These are phyloP conservation scores for Byasa hedistus DNA, from an alignment of 2,888 invertebrate species.

Conservation along the genomic window DNA sequence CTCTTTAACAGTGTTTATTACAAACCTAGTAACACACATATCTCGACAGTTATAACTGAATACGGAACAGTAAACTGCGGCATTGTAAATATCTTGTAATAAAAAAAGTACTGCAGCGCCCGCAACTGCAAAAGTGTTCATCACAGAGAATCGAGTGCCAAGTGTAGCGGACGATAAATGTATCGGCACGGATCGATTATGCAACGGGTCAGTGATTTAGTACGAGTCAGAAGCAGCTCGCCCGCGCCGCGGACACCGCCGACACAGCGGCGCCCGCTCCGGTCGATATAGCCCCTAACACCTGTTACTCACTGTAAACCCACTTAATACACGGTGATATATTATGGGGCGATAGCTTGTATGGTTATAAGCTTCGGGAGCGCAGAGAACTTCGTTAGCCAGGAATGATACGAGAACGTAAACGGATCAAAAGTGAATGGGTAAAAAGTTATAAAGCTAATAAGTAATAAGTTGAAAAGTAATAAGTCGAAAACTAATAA, in stretches of 20 bases:
- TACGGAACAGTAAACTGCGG: background rate
- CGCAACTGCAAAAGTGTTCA: background rate
- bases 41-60: background rate
- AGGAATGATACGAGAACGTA: too few species aligned
- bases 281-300: constrained; percentile 50
- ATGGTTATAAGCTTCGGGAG: too few species aligned
- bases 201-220: constrained; percentile 27
- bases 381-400: too few species aligned
- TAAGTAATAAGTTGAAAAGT: too few species aligned
- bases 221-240: constrained; percentile 28
- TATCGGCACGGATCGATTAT: constrained; percentile 26
- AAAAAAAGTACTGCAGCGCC: background rate
- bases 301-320: background rate
- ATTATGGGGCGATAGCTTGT: too few species aligned
- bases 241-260: constrained; percentile 37
- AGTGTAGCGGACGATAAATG: constrained; percentile 15
- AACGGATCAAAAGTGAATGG: too few species aligned
- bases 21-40: too few species aligned
- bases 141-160: constrained; percentile 18
- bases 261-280: constrained; percentile 51
- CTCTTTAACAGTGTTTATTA: too few species aligned
- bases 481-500: too few species aligned
- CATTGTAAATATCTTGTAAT: background rate
- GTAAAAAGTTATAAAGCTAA: too few species aligned
- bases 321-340: background rate